phyloP scores from a whole-genome alignment of 2,797 vertebrate species.

The Acipenser oxyrinchus region DNA sequence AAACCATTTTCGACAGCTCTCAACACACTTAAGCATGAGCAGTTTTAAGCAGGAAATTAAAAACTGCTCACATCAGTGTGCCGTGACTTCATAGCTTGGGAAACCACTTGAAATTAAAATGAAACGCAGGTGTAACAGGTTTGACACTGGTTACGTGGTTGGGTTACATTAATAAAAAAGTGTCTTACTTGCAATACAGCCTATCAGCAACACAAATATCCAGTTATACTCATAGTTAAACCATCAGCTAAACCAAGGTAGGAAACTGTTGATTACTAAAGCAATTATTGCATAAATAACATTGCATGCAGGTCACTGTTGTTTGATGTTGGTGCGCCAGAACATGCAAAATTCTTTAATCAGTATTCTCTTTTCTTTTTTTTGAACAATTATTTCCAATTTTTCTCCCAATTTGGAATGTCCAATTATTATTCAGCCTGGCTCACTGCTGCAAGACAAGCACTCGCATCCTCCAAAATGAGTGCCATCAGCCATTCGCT shows the following conservation, averaged over 20 bases:
- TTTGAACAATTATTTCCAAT: constrained; percentile 12
- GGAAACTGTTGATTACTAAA: background rate
- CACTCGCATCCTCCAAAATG: too few relatives aligned
- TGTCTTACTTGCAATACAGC: constrained; percentile 41
- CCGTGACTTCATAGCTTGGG: constrained; percentile 8
- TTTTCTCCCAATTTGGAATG: too few relatives aligned
- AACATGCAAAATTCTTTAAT: constrained; percentile 35
- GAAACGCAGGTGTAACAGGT: background rate
- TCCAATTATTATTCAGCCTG: too few relatives aligned
- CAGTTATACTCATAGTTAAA: constrained; percentile 56
- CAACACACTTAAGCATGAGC: constrained; percentile 11
- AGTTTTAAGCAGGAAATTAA: constrained; percentile 18
- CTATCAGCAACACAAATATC: constrained; percentile 52
- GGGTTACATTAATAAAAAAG: background rate
- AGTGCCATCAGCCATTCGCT: too few relatives aligned
- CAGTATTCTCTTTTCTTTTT: constrained; percentile 26
- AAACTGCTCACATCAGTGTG: constrained; percentile 5
- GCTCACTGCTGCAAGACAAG: too few relatives aligned
- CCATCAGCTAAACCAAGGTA: background rate
- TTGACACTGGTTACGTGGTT: background rate
- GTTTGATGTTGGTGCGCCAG: constrained; percentile 31
- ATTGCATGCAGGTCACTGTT: constrained; percentile 33
- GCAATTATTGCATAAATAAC: constrained; percentile 49
- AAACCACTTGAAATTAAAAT: constrained; percentile 17
- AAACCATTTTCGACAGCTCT: constrained; percentile 12